Conservation (phyloP, 1,140 invertebrate genomes). For the Acromyrmex charruanus region DNA sequence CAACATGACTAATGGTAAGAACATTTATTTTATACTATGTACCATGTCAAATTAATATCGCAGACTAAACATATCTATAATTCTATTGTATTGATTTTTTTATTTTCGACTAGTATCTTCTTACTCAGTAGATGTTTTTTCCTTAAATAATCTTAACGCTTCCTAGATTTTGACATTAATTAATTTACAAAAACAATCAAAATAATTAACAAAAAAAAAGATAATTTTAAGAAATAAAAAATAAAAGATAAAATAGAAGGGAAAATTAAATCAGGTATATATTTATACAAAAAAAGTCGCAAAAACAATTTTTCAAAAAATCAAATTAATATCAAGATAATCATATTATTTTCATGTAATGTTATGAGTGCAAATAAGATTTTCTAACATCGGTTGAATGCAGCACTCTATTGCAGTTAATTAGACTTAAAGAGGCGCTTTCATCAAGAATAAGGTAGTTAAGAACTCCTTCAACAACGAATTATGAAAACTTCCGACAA, state of each 20-base stretch:
- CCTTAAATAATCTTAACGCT: neutral
- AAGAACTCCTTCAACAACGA: slow-evolving; percentile 64
- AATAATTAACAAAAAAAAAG: neutral
- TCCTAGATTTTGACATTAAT: neutral
- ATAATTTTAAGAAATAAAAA: neutral
- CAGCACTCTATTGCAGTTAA: slow-evolving; percentile 62
- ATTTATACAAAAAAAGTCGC: neutral
- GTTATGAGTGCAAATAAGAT: slow-evolving; percentile 37
- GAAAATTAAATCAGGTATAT: neutral
- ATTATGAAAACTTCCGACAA: slow-evolving; percentile 67
- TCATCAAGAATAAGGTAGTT: slow-evolving; percentile 60
- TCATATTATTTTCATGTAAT: neutral
- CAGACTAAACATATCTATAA: neutral
- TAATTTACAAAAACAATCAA: neutral
- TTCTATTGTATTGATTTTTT: neutral
- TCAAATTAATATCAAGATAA: neutral
- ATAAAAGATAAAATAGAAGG: neutral
- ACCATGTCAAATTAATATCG: neutral
- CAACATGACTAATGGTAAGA: neutral
- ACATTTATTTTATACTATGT: neutral
- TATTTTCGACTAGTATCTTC: neutral
- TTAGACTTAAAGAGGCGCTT: slow-evolving; percentile 70
- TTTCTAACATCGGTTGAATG: slow-evolving; percentile 54
- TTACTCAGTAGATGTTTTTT: neutral
- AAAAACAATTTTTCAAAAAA: neutral